Percentiles rank a stretch among this genome's conserved stretches.
Evolutionary conservation across 2,797 vertebrate genomes (phyloP).

Genomic region (Buceros bicornis): DNA sequence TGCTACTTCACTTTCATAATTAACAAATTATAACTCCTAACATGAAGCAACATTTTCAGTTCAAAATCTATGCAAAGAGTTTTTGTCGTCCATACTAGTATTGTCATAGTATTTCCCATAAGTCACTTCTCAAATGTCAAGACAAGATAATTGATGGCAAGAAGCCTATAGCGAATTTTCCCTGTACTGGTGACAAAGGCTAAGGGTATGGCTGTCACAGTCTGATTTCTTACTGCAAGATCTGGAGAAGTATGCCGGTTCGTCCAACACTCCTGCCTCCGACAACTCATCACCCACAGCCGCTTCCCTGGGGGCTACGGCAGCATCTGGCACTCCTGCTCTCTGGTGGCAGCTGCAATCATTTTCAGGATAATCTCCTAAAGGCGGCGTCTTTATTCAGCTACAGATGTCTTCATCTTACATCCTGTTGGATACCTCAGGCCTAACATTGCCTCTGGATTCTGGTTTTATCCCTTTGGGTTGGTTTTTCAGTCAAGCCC

Average conservation of each 20-base stretch:
- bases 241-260: slow-evolving; percentile 40
- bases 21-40: background rate
- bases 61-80: background rate
- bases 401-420: slow-evolving; percentile 73
- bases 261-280: background rate
- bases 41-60: background rate
- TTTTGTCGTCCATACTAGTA: background rate
- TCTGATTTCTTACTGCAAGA: background rate
- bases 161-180: background rate
- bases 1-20: background rate
- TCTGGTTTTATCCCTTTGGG: slow-evolving; percentile 9
- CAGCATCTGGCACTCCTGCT: slow-evolving; percentile 68
- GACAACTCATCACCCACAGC: background rate
- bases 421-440: slow-evolving; percentile 68
- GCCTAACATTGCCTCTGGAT: background rate
- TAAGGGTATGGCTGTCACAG: slow-evolving; percentile 22
- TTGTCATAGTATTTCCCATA: fast-evolving
- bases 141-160: background rate
- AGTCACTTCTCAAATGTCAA: background rate
- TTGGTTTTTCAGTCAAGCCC: background rate
- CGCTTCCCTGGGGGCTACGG: background rate
- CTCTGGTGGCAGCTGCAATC: slow-evolving; percentile 72
- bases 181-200: slow-evolving; percentile 6
- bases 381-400: slow-evolving; percentile 64
- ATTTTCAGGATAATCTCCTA: slow-evolving; percentile 71